Evolutionary conservation across 2,113 vertebrate species (phyloP), one percentile per base, ranked within the genome.

Genomic region (Mesoclemmys tuberculata): DNA sequence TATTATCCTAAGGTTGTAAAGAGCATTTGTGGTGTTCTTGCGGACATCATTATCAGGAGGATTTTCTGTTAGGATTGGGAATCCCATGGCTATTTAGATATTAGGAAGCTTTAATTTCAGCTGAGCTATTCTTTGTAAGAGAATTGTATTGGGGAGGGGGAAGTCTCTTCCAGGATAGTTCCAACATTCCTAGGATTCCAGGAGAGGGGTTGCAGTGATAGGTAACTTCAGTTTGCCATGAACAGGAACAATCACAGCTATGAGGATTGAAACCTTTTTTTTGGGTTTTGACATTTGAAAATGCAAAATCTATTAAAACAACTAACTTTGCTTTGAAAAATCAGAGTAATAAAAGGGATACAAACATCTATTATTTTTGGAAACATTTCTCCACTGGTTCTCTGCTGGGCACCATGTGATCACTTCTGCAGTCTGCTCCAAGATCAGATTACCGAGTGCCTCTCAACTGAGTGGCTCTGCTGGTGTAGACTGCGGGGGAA

Each of bases 141-240:
- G 81, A 64, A 22, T 16, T 81, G 52, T 8, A 29, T 14, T 58
- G 18, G 31, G 58, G 13, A 4, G 44, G 10, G 58, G 10, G 29
- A 2, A 26, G 12, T 38, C 82, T 92, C 80, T 79, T 93, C 38
- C 38, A 44, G 51, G 7, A 55, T 80, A 77, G 54, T 79, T 93
- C 84, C n/a, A 82, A 85, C 92, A 95, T 95, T 95, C 92, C 84
- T 80, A 41, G 84, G 56, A 95, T 95, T 92, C 94, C 94, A 90
- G 51, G 56, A 93, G 84, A 82, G 64, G 82, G 80, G 87, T 81
- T 58, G 35, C 14, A 1, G 52, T 0, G 3, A 11, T 31, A 58
- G n/a, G 14, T 56, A 48, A 51, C 46, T 56, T 51, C 14, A 8
- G 64, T 1, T 10, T 88, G 81, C 51, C 41, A 21, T 9, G 41